Evolutionary conservation across 1,140 invertebrate genomes (phyloP).

Genomic region (Parasteatoda tepidariorum): DNA sequence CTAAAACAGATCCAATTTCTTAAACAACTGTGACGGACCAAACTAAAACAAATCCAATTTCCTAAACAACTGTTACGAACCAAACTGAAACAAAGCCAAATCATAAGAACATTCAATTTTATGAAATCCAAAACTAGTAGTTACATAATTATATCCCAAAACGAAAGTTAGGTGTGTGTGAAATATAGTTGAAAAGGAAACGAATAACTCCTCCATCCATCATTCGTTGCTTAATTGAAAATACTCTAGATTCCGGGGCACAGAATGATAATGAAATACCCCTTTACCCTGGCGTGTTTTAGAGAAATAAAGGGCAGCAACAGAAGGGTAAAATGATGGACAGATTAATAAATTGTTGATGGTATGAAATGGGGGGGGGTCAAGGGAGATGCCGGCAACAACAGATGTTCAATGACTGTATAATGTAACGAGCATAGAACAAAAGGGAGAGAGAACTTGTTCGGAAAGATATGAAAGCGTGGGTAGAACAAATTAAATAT

Average conservation of each 20-base stretch:
- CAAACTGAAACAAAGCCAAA: too few relatives aligned
- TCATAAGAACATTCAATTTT: too few relatives aligned
- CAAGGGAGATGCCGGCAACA: not conserved
- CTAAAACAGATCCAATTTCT: too few relatives aligned
- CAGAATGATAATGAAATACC: not conserved
- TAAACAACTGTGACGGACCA: too few relatives aligned
- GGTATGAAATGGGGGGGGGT: not conserved
- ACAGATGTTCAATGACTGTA: not conserved
- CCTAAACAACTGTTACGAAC: too few relatives aligned
- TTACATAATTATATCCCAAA: too few relatives aligned
- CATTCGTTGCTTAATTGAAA: not conserved
- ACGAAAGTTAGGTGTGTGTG: not conserved
- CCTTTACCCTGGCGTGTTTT: not conserved
- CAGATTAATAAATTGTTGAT: not conserved
- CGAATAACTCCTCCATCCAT: not conserved
- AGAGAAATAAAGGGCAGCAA: not conserved
- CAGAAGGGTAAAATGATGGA: not conserved
- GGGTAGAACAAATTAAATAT: not conserved
- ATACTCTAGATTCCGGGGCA: not conserved
- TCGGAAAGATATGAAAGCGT: not conserved
- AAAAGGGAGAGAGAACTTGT: not conserved
- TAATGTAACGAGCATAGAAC: not conserved
- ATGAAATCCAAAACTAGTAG: too few relatives aligned
- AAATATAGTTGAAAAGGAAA: not conserved
- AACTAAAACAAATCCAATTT: too few relatives aligned